phyloP scores from a whole-genome alignment of 2,888 invertebrate species.

The Dynastes grantii region DNA sequence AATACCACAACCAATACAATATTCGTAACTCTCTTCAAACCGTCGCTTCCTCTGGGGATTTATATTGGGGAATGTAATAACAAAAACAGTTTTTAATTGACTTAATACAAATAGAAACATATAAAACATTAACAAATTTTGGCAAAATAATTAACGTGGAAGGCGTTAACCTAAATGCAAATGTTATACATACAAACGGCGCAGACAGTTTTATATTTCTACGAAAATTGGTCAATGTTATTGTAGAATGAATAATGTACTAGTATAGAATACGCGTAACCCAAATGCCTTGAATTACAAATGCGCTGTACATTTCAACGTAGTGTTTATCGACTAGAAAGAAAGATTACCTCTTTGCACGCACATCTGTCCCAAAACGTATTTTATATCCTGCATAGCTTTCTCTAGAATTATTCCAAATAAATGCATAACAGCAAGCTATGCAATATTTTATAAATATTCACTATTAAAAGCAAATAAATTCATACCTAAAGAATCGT shows the following conservation, averaged over 20 bases:
- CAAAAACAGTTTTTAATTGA: too few relatives aligned
- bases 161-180: too few relatives aligned
- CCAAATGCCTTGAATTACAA: conserved; percentile 34
- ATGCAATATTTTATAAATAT: neutral
- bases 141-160: too few relatives aligned
- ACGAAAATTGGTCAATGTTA: conserved; percentile 30
- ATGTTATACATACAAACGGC: too few relatives aligned
- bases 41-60: too few relatives aligned
- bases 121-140: too few relatives aligned
- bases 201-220: neutral
- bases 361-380: neutral
- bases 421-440: neutral
- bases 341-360: neutral
- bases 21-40: too few relatives aligned
- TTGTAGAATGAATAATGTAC: conserved; percentile 7
- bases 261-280: conserved; percentile 4
- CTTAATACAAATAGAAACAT: too few relatives aligned
- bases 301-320: conserved; percentile 19
- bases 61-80: too few relatives aligned
- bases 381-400: neutral
- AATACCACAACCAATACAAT: too few relatives aligned
- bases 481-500: too few relatives aligned
- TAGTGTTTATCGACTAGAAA: conserved; percentile 21
- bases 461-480: too few relatives aligned
- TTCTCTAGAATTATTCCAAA: neutral